Evolutionary conservation across 2,797 vertebrate genomes (phyloP).

Genomic region (Anguilla obscura): DNA sequence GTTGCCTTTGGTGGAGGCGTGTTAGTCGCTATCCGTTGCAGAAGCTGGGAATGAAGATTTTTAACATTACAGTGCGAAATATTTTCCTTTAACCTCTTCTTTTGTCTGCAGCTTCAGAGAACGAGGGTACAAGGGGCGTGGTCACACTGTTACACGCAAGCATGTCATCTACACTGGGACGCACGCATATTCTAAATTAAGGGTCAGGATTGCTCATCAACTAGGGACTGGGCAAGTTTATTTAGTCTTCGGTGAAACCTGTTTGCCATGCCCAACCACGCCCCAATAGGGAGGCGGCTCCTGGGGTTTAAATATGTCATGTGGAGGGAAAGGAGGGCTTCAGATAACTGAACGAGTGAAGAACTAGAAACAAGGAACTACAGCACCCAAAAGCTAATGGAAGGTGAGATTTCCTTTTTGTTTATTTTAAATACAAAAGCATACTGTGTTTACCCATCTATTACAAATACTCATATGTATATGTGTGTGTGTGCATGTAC

Average conservation of each 20-base stretch:
- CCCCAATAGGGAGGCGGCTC: conserved; percentile 47
- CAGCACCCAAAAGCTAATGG: conserved; percentile 55
- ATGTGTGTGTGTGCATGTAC: not conserved
- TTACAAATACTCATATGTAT: not conserved
- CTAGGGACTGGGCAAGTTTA: not conserved
- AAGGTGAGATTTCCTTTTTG: conserved; percentile 56
- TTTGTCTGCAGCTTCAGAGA: not conserved
- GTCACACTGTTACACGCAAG: not conserved
- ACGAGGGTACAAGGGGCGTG: not conserved
- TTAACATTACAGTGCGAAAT: not conserved
- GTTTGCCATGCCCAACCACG: not conserved
- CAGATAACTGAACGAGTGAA: conserved; percentile 1
- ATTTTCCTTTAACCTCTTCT: not conserved
- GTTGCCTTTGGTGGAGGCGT: not conserved
- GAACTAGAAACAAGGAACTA: not conserved
- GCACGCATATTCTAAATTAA: not conserved
- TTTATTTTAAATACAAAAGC: not conserved
- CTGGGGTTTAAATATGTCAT: conserved; percentile 48
- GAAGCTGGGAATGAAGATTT: not conserved
- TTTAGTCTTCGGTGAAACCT: conserved; percentile 9
- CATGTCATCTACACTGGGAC: not conserved
- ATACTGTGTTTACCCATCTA: not conserved
- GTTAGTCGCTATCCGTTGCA: not conserved
- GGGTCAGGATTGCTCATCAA: not conserved
- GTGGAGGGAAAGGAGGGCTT: not conserved